These are phyloP conservation scores for Aleiodes testaceus DNA, from an alignment of 2,888 invertebrate species.

Conservation along the genomic window DNA sequence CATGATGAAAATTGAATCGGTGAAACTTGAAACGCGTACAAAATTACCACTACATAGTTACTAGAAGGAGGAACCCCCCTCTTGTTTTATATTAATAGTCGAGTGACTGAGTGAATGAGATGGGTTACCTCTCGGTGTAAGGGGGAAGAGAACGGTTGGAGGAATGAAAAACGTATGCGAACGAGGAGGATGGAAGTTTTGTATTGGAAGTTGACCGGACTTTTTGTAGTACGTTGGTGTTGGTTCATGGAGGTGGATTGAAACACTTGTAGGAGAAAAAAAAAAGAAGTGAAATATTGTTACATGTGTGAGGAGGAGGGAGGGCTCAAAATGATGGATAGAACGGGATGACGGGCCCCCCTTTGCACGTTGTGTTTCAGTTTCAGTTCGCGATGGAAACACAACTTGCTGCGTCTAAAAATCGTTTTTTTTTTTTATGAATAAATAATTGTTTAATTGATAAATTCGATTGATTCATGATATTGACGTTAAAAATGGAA, in stretches of 20 bases:
- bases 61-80: constrained; percentile 68
- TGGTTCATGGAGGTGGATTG: constrained; percentile 25
- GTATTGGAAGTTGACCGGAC: constrained; percentile 4
- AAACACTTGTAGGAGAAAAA: constrained; percentile 38
- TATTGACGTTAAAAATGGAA: neutral
- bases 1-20: constrained; percentile 61
- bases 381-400: constrained; percentile 66
- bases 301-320: constrained; percentile 47
- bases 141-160: constrained; percentile 41
- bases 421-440: constrained; percentile 41
- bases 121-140: constrained; percentile 18
- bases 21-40: constrained; percentile 62
- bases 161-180: constrained; percentile 46
- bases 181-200: constrained; percentile 44
- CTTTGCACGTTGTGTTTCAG: constrained; percentile 69
- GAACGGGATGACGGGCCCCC: constrained; percentile 69
- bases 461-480: neutral
- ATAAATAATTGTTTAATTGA: constrained; percentile 17
- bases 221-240: constrained; percentile 15
- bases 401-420: constrained; percentile 58
- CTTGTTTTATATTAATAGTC: constrained; percentile 70
- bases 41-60: constrained; percentile 69
- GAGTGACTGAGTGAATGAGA: constrained; percentile 63
- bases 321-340: constrained; percentile 68
- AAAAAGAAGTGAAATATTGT: constrained; percentile 35